Conservation (phyloP, 2,888 invertebrate species). For the Oscheius sp. region DNA sequence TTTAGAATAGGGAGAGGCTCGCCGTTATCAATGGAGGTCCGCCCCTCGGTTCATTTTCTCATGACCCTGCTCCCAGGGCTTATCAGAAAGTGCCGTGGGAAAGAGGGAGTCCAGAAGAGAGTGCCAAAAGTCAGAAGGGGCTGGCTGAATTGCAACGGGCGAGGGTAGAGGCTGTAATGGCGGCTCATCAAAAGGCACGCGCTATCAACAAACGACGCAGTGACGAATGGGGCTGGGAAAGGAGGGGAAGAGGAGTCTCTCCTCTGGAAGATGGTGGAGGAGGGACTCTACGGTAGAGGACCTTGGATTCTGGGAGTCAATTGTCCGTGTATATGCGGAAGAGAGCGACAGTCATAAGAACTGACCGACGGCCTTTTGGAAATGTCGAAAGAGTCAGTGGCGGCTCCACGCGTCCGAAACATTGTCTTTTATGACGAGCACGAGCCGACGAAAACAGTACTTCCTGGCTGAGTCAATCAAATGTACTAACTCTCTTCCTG, state of each 20-base stretch:
- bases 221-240: slow-evolving; percentile 39
- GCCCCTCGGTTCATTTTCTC: slow-evolving; percentile 5
- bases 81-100: slow-evolving; percentile 19
- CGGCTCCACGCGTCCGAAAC: neutral
- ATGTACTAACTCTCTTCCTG: neutral
- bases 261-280: neutral
- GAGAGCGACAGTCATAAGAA: neutral
- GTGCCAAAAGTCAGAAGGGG: neutral
- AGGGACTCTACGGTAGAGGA: neutral
- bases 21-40: neutral
- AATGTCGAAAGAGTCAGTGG: neutral
- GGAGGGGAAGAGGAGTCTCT: slow-evolving; percentile 7
- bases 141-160: slow-evolving; percentile 26
- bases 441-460: neutral
- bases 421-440: neutral
- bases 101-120: neutral
- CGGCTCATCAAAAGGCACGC: slow-evolving; percentile 38
- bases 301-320: slow-evolving; percentile 9
- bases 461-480: neutral
- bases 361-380: neutral
- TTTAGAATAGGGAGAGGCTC: no score
- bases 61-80: slow-evolving; percentile 14
- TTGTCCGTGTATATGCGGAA: slow-evolving; percentile 13
- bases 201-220: slow-evolving; percentile 39
- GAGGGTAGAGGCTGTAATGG: slow-evolving; percentile 30